phyloP scores from a whole-genome alignment of 1,140 invertebrate species.

The Hylaeus anthracinus region DNA sequence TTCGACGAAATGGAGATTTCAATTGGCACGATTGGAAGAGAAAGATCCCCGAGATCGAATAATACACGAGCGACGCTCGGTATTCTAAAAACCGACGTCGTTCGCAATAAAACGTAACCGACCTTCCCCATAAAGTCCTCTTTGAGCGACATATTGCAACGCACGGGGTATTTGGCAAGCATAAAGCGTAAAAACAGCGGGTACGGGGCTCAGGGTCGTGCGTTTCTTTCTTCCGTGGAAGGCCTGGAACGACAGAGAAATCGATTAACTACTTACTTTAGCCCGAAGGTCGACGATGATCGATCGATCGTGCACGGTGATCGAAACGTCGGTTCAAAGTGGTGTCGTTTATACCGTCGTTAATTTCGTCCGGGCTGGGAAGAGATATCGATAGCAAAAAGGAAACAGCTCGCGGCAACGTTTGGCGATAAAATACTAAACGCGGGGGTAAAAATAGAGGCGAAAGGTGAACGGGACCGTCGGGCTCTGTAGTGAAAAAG shows the following conservation, averaged over 20 bases:
- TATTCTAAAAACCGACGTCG: slow-evolving; percentile 19
- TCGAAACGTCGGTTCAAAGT: slow-evolving; percentile 37
- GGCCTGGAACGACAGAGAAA: slow-evolving; percentile 24
- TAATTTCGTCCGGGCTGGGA: slow-evolving; percentile 45
- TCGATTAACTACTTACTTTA: slow-evolving; percentile 45
- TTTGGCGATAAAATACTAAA: slow-evolving; percentile 47
- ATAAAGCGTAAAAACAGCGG: slow-evolving; percentile 25
- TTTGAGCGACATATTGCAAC: slow-evolving; percentile 41
- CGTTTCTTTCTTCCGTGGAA: slow-evolving; percentile 8
- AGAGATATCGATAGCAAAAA: slow-evolving; percentile 51
- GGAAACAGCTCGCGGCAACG: slow-evolving; percentile 52
- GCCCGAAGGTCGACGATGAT: slow-evolving; percentile 41
- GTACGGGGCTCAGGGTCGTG: slow-evolving; percentile 4
- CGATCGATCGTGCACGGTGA: slow-evolving; percentile 26
- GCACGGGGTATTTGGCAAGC: slow-evolving; percentile 35
- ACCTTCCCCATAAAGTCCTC: slow-evolving; percentile 38
- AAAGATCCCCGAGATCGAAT: not conserved
- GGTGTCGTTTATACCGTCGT: slow-evolving; percentile 51
- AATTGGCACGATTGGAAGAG: not conserved
- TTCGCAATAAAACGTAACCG: slow-evolving; percentile 6
- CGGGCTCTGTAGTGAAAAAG: slow-evolving; percentile 28
- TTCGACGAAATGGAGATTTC: no score
- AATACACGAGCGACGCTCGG: not conserved
- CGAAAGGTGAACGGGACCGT: slow-evolving; percentile 19
- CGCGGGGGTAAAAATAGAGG: slow-evolving; percentile 39